Evolutionary conservation across 2,888 invertebrate genomes (phyloP).

Genomic region (Lycocerus yunnanus): DNA sequence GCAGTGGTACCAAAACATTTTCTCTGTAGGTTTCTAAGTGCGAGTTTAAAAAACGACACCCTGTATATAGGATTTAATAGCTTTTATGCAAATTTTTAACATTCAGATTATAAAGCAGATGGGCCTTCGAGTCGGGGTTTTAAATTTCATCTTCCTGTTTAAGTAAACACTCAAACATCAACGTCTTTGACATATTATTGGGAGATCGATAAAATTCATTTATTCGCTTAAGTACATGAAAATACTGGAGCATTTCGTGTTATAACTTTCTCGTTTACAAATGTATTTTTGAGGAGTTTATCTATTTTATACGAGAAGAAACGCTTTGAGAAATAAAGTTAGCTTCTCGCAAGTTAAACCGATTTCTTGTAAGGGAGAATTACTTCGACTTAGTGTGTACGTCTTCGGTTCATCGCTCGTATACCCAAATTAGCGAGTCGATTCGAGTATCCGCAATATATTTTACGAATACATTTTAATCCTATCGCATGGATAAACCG

Average conservation of each 20-base stretch:
- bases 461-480: neutral
- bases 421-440: neutral
- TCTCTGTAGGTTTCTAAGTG: too few relatives aligned
- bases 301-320: conserved; percentile 2
- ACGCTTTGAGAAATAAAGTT: conserved; percentile 2
- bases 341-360: conserved; percentile 6
- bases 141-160: neutral
- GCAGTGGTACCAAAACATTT: too few relatives aligned
- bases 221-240: neutral
- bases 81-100: neutral
- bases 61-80: too few relatives aligned
- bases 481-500: neutral
- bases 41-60: too few relatives aligned
- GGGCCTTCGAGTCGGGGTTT: neutral
- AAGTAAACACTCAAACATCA: neutral
- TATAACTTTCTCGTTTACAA: conserved; percentile 12
- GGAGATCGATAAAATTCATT: neutral
- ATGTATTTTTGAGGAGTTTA: conserved; percentile 11
- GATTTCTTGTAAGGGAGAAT: conserved; percentile 8
- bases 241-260: neutral
- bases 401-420: neutral
- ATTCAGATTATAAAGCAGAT: neutral
- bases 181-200: neutral
- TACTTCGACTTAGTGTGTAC: neutral
- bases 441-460: neutral